Base-by-base conservation (phyloP, 2,113 vertebrate genomes). In the Syngnathus scovelli region DNA sequence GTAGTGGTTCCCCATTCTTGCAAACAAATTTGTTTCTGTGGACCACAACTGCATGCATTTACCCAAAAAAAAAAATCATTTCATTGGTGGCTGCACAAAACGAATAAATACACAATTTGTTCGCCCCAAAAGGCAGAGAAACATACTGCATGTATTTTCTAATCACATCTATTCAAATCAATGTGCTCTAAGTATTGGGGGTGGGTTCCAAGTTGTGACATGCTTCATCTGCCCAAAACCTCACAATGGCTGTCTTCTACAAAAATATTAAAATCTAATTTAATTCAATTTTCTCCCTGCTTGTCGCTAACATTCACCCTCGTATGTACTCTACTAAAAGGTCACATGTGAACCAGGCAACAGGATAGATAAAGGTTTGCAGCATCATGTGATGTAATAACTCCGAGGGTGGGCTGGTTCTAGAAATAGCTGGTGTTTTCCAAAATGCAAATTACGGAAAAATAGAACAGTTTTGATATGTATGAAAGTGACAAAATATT, bases 21-120 rank as follows among this genome's bases (percentile, higher is more conserved):
- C 65, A 44, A 65, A 75, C 64, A 68, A 54, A 69, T 69, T 61
- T 8, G 19, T 73, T 69, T 51, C 15, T 21, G 74, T 84, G 68
- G 59, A 73, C 38, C 78, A 66, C 63, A 77, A 83, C 52, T 73
- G 71, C 9, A 9, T 1, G 3, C 83, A 89, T 87, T 85, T 88
- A 91, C 84, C 8, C 0, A 12, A 12, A 62, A 41, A 82, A 79
- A 78, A 78, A 67, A 56, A 27, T 66, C 33, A 79, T 73, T 74
- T 86, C 52, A 84, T 67, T 78, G 69, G 75, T 83, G 66, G 61
- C 85, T 86, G 72, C 83, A 88, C 78, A 88, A 83, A 81, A 66
- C 21, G 76, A 84, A 83, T 81, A 87, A 89, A 82, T 79, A 78
- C 67, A 76, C 66, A 5, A 59, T 72, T 75, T 66, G 77, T 79